Evolutionary conservation across 1,140 invertebrate species (phyloP).

Genomic region (Rhyacophila brunnea): DNA sequence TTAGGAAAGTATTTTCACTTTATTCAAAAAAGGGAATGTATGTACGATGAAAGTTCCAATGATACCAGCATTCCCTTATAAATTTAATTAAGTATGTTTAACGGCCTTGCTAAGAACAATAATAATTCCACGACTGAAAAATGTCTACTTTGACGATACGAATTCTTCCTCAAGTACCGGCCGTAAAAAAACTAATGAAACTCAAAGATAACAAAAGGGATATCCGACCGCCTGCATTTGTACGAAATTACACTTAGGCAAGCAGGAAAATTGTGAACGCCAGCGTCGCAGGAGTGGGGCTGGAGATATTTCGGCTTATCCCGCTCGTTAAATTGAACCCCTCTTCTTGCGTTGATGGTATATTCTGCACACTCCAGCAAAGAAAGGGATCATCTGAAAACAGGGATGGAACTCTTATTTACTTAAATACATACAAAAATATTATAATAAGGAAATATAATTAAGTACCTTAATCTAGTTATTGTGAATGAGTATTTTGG

Average conservation of each 20-base stretch:
- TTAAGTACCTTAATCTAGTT: no score
- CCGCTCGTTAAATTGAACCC: slow-evolving; percentile 28
- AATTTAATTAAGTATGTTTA: no score
- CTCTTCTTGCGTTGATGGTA: slow-evolving; percentile 12
- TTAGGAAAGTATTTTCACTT: no score
- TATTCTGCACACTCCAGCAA: slow-evolving; percentile 34
- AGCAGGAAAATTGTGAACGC: slow-evolving; percentile 20
- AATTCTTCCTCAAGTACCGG: slow-evolving; percentile 26
- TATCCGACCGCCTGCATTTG: slow-evolving; percentile 9
- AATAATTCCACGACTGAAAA: neutral
- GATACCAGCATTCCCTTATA: neutral
- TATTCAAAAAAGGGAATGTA: no score
- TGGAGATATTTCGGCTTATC: slow-evolving; percentile 36
- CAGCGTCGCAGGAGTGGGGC: neutral
- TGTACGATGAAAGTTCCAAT: neutral
- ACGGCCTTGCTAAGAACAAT: no score
- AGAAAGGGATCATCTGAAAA: no score
- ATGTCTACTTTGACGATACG: slow-evolving; percentile 1
- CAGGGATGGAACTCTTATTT: no score
- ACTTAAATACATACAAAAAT: no score
- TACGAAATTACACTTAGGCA: slow-evolving; percentile 25
- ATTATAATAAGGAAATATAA: no score
- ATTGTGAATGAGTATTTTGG: no score
- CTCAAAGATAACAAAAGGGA: slow-evolving; percentile 32
- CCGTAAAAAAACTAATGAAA: slow-evolving; percentile 35